Conservation (phyloP, 64 coral and sea anemone species). For the Pachyseris speciosa region DNA sequence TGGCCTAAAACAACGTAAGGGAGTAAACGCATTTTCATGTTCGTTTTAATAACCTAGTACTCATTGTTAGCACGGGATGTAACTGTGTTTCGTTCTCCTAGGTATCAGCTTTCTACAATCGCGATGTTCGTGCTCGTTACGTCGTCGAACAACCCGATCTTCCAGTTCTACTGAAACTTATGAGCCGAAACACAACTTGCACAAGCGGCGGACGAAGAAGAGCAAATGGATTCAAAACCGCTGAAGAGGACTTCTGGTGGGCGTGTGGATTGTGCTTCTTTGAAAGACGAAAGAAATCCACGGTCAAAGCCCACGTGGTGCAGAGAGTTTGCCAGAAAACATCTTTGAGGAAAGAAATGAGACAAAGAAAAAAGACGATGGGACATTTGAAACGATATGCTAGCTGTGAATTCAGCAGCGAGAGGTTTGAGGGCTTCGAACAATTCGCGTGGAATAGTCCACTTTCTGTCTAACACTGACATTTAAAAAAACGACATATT, state of each 20-base stretch:
- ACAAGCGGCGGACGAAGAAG: conserved; percentile 65
- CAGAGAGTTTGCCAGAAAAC: conserved; percentile 82
- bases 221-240: conserved; percentile 74
- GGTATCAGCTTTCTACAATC: conserved; percentile 34
- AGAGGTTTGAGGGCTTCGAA: background rate
- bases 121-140: conserved; percentile 41
- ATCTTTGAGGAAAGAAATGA: conserved; percentile 68
- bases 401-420: conserved; percentile 30
- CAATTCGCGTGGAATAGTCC: conserved; percentile 5
- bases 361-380: conserved; percentile 50
- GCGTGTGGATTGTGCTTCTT: conserved; percentile 77
- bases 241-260: conserved; percentile 86
- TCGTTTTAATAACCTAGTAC: no score
- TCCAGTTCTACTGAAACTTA: conserved; percentile 64
- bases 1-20: no score
- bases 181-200: conserved; percentile 43
- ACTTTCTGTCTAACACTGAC: conserved; percentile 12
- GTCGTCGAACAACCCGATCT: conserved; percentile 78
- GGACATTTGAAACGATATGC: conserved; percentile 34
- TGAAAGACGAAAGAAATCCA: conserved; percentile 81
- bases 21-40: no score
- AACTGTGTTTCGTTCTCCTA: background rate
- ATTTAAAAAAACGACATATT: background rate
- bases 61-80: no score
- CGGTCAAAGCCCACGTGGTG: conserved; percentile 78